Evolutionary conservation across 2,113 vertebrate species (phyloP), one percentile per base, ranked within the genome.

Genomic region (Rhipidura dahli): DNA sequence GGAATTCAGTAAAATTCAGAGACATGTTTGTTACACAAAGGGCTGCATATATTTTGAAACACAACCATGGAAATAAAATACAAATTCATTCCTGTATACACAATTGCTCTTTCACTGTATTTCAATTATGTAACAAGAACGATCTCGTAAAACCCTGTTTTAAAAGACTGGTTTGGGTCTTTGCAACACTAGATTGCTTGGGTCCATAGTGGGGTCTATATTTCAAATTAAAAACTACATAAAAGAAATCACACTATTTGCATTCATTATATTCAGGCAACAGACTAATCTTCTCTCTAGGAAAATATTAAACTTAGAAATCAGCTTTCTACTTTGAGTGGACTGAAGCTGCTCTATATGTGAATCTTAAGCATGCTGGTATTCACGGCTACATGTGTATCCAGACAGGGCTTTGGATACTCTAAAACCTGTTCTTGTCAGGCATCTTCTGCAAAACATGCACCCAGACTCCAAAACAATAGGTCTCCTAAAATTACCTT

Each of bases 51-150:
- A 49, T 83, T 82, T 87, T 86, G 65, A 89, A 84, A 77, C 0
- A 87, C 33, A 90, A 89, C 22, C 51, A 80, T 10, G 30, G 72
- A 92, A 89, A 89, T 70, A 84, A 94, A 95, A 91, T 44, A 93
- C 28, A 87, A 70, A 73, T 83, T 82, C 23, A 56, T 84, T 87
- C 37, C 84, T 82, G 44, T 72, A 59, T 56, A 56, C 45, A 91
- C 69, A 94, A 64, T 26, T 59, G 37, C 13, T 87, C 77, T 95
- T 94, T 94, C 83, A 68, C 26, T 40, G 76, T 15, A n/a, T 64
- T 94, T 78, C 72, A 71, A 15, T 35, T 64, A 40, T 2, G 28
- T 23, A 90, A 79, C 40, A 68, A 42, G 50, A 90, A 63, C 35
- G 10, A n/a, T 30, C 49, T 60, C 0, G 0, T n/a, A 89, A 93